These are phyloP conservation scores for Pedionomus torquatus DNA, from an alignment of 2,113 vertebrate genomes.

Conservation along the genomic window DNA sequence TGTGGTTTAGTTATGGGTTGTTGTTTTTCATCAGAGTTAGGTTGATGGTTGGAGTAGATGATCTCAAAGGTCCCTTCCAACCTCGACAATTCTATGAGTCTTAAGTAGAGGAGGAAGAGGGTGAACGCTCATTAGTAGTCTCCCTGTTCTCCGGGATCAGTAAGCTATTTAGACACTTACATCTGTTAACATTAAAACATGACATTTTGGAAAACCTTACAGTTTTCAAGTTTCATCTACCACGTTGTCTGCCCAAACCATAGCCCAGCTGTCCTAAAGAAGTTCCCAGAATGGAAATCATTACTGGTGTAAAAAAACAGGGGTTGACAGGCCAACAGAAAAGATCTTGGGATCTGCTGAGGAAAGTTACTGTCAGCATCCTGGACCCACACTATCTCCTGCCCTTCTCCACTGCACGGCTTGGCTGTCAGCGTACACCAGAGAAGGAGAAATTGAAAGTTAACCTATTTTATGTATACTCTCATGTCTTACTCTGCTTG, in stretches of 20 bases:
- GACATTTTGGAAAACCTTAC: neutral
- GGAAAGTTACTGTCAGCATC: conserved; percentile 33
- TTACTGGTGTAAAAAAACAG: neutral
- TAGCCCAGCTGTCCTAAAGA: conserved; percentile 14
- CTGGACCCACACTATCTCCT: neutral
- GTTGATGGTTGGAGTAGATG: too few species aligned
- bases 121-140: neutral
- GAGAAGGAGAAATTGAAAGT: neutral
- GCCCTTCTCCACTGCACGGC: neutral
- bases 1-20: too few species aligned
- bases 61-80: too few species aligned
- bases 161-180: neutral
- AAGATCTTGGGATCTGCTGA: conserved; percentile 16
- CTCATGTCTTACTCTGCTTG: neutral
- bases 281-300: conserved; percentile 26
- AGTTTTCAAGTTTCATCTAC: neutral
- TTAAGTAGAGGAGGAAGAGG: too few species aligned
- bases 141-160: neutral
- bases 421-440: neutral
- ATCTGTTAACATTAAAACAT: neutral
- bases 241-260: neutral
- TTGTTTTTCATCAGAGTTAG: too few species aligned
- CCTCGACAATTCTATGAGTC: too few species aligned
- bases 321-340: neutral
- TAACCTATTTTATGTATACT: neutral